phyloP scores from a whole-genome alignment of 1,140 invertebrate genomes.

The Drosophila miranda region DNA sequence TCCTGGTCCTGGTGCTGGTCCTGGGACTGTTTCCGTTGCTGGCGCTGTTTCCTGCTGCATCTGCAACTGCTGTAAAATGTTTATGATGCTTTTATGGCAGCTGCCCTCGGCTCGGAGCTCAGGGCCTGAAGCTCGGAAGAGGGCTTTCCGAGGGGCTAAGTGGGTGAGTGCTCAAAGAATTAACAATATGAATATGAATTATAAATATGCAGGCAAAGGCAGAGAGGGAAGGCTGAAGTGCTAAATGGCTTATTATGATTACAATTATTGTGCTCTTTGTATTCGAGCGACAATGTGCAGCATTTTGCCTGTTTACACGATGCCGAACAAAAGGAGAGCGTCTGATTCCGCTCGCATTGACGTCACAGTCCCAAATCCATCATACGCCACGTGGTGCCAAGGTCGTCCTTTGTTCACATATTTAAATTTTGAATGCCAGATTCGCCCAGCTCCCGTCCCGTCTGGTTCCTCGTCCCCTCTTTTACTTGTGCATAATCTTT shows the following conservation, averaged over 20 bases:
- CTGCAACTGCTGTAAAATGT: constrained; percentile 78
- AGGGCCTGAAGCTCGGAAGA: no score
- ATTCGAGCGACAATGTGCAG: constrained; percentile 28
- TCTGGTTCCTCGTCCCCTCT: constrained; percentile 10
- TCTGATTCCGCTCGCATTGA: constrained; percentile 32
- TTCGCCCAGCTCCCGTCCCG: background rate
- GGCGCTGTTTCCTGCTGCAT: constrained; percentile 55
- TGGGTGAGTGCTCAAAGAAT: constrained; percentile 47
- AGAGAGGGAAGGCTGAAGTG: constrained; percentile 41
- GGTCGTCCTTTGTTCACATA: constrained; percentile 45
- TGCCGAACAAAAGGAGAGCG: background rate
- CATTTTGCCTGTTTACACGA: constrained; percentile 49
- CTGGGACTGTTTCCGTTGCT: constrained; percentile 41
- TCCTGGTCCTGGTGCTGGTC: constrained; percentile 1
- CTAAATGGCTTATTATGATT: constrained; percentile 75
- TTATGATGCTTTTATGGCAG: constrained; percentile 76
- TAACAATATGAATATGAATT: constrained; percentile 73
- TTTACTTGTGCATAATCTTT: constrained; percentile 71
- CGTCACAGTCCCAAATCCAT: constrained; percentile 45
- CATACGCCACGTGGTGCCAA: constrained; percentile 52
- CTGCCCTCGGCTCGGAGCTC: constrained; percentile 28
- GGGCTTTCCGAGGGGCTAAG: background rate
- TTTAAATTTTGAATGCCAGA: constrained; percentile 68
- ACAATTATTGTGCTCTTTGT: constrained; percentile 58
- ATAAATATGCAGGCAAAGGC: constrained; percentile 52